Percentiles rank a stretch among this genome's conserved stretches.
phyloP scores from a whole-genome alignment of 2,888 invertebrate genomes.

The Keiferia lycopersicella region DNA sequence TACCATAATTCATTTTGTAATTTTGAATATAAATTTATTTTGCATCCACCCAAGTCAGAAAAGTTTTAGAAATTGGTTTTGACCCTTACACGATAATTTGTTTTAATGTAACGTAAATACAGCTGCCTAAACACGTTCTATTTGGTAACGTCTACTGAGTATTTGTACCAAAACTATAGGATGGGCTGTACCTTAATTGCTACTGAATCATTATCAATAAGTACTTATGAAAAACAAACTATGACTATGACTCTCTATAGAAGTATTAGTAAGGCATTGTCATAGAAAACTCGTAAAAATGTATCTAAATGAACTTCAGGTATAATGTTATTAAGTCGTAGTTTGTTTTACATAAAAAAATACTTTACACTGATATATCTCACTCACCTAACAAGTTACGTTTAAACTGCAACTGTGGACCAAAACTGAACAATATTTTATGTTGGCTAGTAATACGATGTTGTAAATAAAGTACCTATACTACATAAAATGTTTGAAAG shows the following conservation, averaged over 20 bases:
- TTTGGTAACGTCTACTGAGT: slow-evolving; percentile 74
- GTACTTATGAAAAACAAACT: slow-evolving; percentile 13
- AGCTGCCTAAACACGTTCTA: slow-evolving; percentile 54
- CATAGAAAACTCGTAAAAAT: slow-evolving; percentile 21
- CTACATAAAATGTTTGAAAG: slow-evolving; percentile 35
- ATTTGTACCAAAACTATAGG: slow-evolving; percentile 74
- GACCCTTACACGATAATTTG: slow-evolving; percentile 42
- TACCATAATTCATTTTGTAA: too few relatives aligned
- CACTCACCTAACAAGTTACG: slow-evolving; percentile 62
- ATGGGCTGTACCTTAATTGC: slow-evolving; percentile 43
- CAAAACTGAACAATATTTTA: slow-evolving; percentile 31
- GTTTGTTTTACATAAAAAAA: slow-evolving; percentile 12
- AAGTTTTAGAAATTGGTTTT: slow-evolving; percentile 21
- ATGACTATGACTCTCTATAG: slow-evolving; percentile 8
- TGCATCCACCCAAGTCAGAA: not conserved
- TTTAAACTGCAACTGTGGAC: slow-evolving; percentile 50
- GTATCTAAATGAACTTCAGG: slow-evolving; percentile 1
- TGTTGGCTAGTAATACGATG: not conserved
- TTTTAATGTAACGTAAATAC: slow-evolving; percentile 33
- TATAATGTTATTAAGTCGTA: not conserved
- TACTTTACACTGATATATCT: slow-evolving; percentile 54
- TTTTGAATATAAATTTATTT: too few relatives aligned
- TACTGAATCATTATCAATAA: slow-evolving; percentile 11
- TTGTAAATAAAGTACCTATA: too few relatives aligned
- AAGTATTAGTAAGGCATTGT: slow-evolving; percentile 9